Base-by-base conservation (phyloP, 2,888 invertebrate genomes). In the Yponomeuta malinellus region DNA sequence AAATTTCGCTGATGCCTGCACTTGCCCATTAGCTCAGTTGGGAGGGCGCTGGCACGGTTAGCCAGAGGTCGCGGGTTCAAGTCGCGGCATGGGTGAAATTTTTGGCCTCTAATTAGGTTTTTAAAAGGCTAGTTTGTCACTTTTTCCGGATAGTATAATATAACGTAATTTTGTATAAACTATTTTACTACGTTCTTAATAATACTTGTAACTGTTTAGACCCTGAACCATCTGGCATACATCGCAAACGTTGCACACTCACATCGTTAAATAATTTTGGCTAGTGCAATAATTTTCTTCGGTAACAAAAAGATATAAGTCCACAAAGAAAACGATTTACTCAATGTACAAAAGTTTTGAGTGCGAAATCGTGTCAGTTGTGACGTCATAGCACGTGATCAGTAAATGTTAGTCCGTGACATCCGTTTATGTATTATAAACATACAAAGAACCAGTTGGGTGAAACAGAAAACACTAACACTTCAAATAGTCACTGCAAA, bases 311-410 rank as follows among this genome's bases (percentile, higher is more conserved):
- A 15, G 52, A 59, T 15, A 15, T 15, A 59, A 59, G 52, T 59
- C 52, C 15, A 15, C 52, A 59, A 59, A 59, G 15, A 59, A 59
- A 15, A 43, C 43, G 29, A 33, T 33, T 68, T 43, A 68, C 68
- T 68, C 43, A 63, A 63, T 63, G 9, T n/a, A 8, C 15, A 63
- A 10, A 33, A 65, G 29, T 65, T 65, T 8, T 31, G 71, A 74
- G 74, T 74, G 72, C 70, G 71, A 72, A 73, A 68, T 73, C 73
- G 73, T 75, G 76, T 73, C 67, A 65, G 43, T 43, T 52, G 70
- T 78, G 78, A 79, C 76, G 77, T 77, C 77, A 77, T 69, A 10
- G 29, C 33, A 72, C 78, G 79, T 77, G 77, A 77, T 75, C 74
- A 65, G 65, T 59, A 59, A 59, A 59, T 59, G 12, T 59, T 59